Base-by-base conservation (phyloP, 1,140 invertebrate species). In the Ylistrum balloti region DNA sequence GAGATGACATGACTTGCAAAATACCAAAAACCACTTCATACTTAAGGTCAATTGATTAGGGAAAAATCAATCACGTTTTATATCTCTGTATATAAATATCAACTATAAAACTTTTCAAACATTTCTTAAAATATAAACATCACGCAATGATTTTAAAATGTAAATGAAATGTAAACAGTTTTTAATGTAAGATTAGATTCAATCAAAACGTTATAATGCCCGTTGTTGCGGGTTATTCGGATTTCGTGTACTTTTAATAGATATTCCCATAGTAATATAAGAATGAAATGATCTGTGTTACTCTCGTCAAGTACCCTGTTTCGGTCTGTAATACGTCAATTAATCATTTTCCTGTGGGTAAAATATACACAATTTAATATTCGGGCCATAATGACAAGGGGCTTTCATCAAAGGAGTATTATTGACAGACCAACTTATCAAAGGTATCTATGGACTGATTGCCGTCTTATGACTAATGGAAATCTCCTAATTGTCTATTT, bases 311-410 rank as follows among this genome's bases (percentile, higher is more conserved):
- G 41, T 45, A 45, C 41, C 17, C 9, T 13, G 20, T 17, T 45
- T 45, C 17, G 17, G 7, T 17, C 10, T 45, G 10, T 17, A 17
- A 45, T 45, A 13, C 13, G 10, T 74, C 22, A 74, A 74, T 74
- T 74, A 74, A 74, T 74, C 9, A 74, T 74, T 74, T 74, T 74
- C n/a, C 56, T 74, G 56, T 1, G 56, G 56, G 56, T 74, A 28
- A 74, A 74, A 74, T 28, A 74, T 74, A 74, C 56, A 74, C 1
- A 74, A 9, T 74, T 7, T 9, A n/a, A 28, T n/a, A n/a, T n/a
- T n/a, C n/a, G 56, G 56, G 22, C 28, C 56, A 45, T 7, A 74
- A 74, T n/a, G 28, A 74, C 56, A 74, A 0, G 5, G n/a, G n/a
- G 56, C 5, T 74, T 74, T 74, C 56, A 28, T 74, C 56, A 74